Conservation (phyloP, 1,140 invertebrate species). For the Orius insidiosus region DNA sequence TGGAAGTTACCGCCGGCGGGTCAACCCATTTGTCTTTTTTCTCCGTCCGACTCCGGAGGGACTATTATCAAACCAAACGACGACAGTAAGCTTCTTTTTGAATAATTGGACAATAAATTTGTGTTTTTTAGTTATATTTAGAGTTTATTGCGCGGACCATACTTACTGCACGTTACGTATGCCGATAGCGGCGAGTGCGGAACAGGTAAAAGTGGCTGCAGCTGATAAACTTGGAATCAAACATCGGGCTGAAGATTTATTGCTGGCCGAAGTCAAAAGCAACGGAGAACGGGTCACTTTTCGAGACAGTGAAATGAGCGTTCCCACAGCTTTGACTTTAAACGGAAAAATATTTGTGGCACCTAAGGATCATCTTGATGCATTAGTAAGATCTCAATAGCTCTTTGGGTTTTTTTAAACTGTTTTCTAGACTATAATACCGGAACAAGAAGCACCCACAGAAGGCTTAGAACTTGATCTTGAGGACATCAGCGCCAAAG, state of each 20-base stretch:
- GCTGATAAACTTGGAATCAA: constrained; percentile 59
- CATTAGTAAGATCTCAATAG: constrained; percentile 43
- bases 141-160: constrained; percentile 71
- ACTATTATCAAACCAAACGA: constrained; percentile 43
- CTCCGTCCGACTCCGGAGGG: constrained; percentile 31
- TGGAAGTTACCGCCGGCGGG: constrained; percentile 51
- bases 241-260: constrained; percentile 39
- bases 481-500: constrained; percentile 60
- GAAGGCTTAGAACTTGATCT: constrained; percentile 48
- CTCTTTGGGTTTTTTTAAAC: no score
- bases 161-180: constrained; percentile 66
- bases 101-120: constrained; percentile 9
- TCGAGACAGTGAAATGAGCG: constrained; percentile 57
- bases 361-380: constrained; percentile 64
- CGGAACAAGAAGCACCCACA: constrained; percentile 58
- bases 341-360: constrained; percentile 68
- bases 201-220: constrained; percentile 51
- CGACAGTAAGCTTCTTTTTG: constrained; percentile 52
- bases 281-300: constrained; percentile 53
- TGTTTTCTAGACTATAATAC: constrained; percentile 55
- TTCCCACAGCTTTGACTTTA: constrained; percentile 55
- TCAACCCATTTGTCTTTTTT: constrained; percentile 45
- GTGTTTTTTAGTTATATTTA: constrained; percentile 51
- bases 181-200: constrained; percentile 51
- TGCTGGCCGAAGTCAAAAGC: constrained; percentile 69